Conservation (phyloP, 1,140 invertebrate species). For the Sycobia sp. region DNA sequence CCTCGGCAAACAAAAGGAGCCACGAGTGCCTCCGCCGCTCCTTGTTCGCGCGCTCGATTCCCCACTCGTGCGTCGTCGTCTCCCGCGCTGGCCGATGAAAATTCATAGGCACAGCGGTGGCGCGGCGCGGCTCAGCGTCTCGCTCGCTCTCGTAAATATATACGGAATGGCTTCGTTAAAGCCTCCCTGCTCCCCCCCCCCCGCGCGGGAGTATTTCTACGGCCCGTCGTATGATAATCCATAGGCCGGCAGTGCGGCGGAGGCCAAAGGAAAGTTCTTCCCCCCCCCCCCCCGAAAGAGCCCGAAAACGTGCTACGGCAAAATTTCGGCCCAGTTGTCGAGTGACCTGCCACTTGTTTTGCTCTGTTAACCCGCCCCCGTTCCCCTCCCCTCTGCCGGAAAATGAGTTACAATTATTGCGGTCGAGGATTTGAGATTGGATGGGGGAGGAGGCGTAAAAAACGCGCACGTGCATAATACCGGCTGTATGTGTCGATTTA, state of each 20-base stretch:
- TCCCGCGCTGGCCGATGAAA: not conserved
- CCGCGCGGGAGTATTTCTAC: too few relatives aligned
- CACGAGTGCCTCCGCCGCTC: too few relatives aligned
- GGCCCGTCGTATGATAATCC: too few relatives aligned
- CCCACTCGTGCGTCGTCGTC: too few relatives aligned
- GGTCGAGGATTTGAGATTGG: not conserved
- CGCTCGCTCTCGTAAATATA: not conserved
- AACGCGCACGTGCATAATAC: not conserved
- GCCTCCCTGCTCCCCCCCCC: not conserved
- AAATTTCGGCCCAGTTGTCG: not conserved
- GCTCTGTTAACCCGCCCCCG: not conserved
- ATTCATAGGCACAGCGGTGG: slow-evolving; percentile 3
- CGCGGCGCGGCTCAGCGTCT: too few relatives aligned
- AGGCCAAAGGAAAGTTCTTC: not conserved
- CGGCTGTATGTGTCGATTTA: too few relatives aligned
- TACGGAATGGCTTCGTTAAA: slow-evolving; percentile 8
- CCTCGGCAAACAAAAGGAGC: too few relatives aligned
- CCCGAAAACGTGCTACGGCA: slow-evolving; percentile 1
- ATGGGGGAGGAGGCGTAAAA: not conserved
- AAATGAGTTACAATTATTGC: slow-evolving; percentile 17
- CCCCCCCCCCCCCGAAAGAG: not conserved
- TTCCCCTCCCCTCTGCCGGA: not conserved
- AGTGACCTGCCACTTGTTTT: not conserved
- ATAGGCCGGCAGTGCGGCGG: not conserved
- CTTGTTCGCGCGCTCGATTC: too few relatives aligned